These are phyloP conservation scores for Lasiurus borealis DNA, from an alignment of 2,113 vertebrate genomes.

Conservation along the genomic window DNA sequence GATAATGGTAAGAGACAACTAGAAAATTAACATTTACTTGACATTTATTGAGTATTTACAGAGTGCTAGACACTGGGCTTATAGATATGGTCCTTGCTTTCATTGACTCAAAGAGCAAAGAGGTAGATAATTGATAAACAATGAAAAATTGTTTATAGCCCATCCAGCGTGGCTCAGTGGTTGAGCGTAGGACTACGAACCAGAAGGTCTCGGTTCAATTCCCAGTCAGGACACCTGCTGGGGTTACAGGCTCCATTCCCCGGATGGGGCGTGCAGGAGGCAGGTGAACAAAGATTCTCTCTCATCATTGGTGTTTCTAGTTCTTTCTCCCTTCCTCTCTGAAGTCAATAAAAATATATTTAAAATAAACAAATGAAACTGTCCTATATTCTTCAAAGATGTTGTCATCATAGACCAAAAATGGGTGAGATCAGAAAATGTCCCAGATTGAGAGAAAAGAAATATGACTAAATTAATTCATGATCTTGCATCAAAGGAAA, in stretches of 20 bases:
- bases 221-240: background rate
- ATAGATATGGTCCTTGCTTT: background rate
- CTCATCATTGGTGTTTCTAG: background rate
- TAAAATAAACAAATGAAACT: background rate
- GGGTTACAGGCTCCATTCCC: too few species aligned
- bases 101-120: background rate
- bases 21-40: background rate
- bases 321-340: background rate
- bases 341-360: background rate
- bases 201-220: background rate
- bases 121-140: background rate
- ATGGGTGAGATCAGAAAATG: background rate
- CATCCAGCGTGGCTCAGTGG: background rate
- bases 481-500: background rate
- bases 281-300: background rate
- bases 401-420: background rate
- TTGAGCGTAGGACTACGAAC: background rate
- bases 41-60: conserved; percentile 13
- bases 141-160: background rate
- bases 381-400: conserved; percentile 18
- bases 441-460: conserved; percentile 15
- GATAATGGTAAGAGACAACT: background rate
- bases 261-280: background rate
- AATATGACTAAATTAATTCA: conserved; percentile 3
- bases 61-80: background rate